A percentile compares a stretch with the other conserved stretches of the same genome.
Evolutionary conservation across 2,888 invertebrate genomes (phyloP).

Genomic region (Acanthosepion pharaonis): DNA sequence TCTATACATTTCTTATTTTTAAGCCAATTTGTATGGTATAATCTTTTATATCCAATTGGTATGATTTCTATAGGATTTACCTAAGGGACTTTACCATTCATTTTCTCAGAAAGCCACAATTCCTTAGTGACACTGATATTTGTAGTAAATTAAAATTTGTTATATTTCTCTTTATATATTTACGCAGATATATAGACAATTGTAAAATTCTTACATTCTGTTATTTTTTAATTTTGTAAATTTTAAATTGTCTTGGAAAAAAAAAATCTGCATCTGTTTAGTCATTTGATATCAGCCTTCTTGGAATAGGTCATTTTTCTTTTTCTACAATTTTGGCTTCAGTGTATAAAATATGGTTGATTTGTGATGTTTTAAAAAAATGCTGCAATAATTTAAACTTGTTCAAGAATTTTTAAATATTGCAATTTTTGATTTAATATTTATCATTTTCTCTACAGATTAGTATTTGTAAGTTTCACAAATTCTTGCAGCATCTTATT

Average conservation of each 20-base stretch:
- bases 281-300: background rate
- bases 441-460: background rate
- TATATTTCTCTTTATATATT: background rate
- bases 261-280: background rate
- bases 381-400: background rate
- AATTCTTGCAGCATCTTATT: background rate
- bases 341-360: background rate
- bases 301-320: background rate
- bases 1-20: background rate
- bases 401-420: background rate
- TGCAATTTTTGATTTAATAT: background rate
- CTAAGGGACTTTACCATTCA: background rate
- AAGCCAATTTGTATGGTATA: background rate
- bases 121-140: background rate
- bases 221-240: background rate
- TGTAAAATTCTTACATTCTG: background rate
- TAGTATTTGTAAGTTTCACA: background rate
- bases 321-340: background rate
- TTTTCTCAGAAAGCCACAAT: background rate
- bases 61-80: background rate
- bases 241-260: background rate
- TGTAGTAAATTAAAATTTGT: background rate
- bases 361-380: background rate
- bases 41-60: background rate
- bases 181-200: background rate